Percentiles rank a stretch among this genome's conserved stretches.
Conservation (phyloP, 2,113 vertebrate species). For the Callipepla squamata region DNA sequence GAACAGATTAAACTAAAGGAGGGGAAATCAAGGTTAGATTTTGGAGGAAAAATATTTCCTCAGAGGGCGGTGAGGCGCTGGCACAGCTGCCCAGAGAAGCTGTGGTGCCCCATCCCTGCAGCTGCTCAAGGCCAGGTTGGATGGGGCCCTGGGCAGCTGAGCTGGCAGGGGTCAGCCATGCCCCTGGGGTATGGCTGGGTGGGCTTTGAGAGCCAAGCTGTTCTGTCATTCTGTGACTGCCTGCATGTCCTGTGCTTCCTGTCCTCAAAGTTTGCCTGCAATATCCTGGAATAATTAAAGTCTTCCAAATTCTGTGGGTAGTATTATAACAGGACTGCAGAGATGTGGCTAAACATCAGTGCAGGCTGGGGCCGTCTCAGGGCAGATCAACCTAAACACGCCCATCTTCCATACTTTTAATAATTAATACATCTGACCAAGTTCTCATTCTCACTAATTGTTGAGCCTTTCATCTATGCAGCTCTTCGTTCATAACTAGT, state of each 20-base stretch:
- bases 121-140: too few species aligned
- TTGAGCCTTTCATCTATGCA: not conserved
- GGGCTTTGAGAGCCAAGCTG: too few species aligned
- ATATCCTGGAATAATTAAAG: not conserved
- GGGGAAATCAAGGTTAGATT: too few species aligned
- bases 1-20: too few species aligned
- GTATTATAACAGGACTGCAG: not conserved
- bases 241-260: not conserved
- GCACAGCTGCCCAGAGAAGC: too few species aligned
- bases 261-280: not conserved
- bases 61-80: too few species aligned
- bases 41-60: too few species aligned
- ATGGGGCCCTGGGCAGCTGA: too few species aligned
- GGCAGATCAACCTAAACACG: not conserved
- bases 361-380: not conserved
- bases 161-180: too few species aligned
- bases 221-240: not conserved
- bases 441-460: accelerated
- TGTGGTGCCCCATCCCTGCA: too few species aligned
- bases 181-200: too few species aligned
- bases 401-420: accelerated
- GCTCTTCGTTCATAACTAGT: not conserved
- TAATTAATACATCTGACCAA: not conserved
- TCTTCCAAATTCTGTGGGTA: not conserved
- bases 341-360: not conserved